Evolutionary conservation across 2,113 vertebrate genomes (phyloP).

Genomic region (Actinemys pallida): DNA sequence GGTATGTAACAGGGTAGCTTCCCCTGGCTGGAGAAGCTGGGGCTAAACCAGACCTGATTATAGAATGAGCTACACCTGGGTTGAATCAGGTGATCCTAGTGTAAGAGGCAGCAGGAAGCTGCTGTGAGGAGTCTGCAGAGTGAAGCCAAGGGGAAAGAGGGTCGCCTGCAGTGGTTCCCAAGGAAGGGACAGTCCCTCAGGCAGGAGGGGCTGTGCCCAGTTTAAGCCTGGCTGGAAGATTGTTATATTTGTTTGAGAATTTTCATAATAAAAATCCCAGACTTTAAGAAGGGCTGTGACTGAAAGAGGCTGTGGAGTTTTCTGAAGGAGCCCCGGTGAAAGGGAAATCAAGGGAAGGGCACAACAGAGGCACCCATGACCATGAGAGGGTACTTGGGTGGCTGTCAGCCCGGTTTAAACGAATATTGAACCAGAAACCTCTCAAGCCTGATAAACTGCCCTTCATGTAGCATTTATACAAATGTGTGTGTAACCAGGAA

Average conservation of each 20-base stretch:
- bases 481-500: background rate
- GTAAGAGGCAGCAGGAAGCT: background rate
- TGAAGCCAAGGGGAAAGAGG: background rate
- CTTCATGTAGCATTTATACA: background rate
- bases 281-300: background rate
- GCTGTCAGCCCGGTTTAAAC: background rate
- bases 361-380: background rate
- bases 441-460: background rate
- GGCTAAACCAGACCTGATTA: background rate
- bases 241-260: background rate
- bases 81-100: background rate
- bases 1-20: background rate
- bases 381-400: background rate
- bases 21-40: background rate
- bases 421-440: background rate
- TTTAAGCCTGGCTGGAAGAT: background rate
- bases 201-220: background rate
- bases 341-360: background rate
- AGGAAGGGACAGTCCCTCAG: background rate
- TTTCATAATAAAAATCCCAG: background rate
- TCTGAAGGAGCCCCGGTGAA: background rate
- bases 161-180: background rate
- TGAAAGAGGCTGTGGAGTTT: background rate
- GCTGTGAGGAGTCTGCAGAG: background rate
- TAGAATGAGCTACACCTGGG: background rate